phyloP scores from a whole-genome alignment of 2,797 vertebrate genomes.

The Margarornis squamiger region DNA sequence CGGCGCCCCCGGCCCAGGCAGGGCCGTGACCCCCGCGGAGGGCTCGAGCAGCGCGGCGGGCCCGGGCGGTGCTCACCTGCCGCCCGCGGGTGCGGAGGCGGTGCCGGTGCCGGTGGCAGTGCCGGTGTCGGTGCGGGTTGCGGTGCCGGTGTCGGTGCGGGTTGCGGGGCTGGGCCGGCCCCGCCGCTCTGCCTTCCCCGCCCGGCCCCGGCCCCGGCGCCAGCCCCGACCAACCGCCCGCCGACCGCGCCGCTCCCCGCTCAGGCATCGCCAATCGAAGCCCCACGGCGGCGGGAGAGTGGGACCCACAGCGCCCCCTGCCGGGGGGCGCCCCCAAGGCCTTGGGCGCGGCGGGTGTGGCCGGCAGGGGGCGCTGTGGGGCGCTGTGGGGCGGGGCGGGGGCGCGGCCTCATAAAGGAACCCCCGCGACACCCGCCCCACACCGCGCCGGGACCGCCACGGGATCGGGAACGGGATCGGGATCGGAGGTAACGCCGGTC shows the following conservation, averaged over 20 bases:
- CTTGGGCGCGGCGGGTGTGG: no score
- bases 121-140: no score
- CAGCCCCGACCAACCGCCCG: not conserved
- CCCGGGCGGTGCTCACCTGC: not conserved
- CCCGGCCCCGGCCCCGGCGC: not conserved
- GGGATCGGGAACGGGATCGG: accelerated
- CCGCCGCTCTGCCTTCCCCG: not conserved
- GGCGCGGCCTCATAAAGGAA: not conserved
- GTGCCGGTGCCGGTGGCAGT: not conserved
- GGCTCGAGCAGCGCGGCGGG: no score
- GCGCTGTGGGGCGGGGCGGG: not conserved
- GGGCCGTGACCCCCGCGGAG: no score
- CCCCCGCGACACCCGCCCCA: no score
- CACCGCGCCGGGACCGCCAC: not conserved
- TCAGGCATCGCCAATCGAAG: slow-evolving; percentile 2
- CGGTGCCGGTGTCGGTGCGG: not conserved
- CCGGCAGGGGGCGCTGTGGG: not conserved
- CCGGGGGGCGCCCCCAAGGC: no score
- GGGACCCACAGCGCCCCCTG: no score
- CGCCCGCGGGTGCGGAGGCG: not conserved
- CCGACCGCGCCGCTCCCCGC: not conserved
- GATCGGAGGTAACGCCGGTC: not conserved
- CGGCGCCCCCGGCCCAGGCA: no score
- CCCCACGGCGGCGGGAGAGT: not conserved
- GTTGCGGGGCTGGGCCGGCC: not conserved